Percentiles rank a stretch among this genome's conserved stretches.
These are phyloP conservation scores for Odocoileus virginianus DNA, from an alignment of 2,113 vertebrate species.

Conservation along the genomic window DNA sequence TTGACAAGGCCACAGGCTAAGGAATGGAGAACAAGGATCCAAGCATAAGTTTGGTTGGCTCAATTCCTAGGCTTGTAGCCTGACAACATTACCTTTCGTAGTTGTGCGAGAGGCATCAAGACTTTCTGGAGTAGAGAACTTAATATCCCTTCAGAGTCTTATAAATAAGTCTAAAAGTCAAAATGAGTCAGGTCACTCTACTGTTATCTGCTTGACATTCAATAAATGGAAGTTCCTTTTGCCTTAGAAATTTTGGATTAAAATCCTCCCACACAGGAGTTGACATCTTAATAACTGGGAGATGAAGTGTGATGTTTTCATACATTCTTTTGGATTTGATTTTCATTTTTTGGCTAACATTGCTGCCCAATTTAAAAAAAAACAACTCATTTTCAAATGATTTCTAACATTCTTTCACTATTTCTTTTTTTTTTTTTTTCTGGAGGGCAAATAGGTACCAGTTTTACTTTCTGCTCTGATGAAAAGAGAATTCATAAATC, in stretches of 20 bases:
- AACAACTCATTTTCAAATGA: not conserved
- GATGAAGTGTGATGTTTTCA: not conserved
- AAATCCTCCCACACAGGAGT: not conserved
- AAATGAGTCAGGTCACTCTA: not conserved
- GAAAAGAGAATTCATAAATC: slow-evolving; percentile 5
- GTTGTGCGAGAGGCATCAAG: not conserved
- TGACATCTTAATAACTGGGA: not conserved
- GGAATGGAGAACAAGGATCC: not conserved
- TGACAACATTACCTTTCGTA: not conserved
- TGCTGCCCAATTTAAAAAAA: not conserved
- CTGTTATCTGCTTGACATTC: not conserved
- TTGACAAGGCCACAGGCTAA: not conserved
- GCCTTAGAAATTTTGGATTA: not conserved
- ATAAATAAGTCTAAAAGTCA: not conserved
- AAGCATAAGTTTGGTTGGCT: not conserved
- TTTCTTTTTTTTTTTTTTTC: not conserved
- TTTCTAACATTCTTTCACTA: not conserved
- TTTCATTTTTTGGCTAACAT: not conserved
- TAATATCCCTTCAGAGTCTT: not conserved
- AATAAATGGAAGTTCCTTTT: not conserved
- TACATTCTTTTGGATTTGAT: not conserved
- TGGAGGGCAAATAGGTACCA: not conserved
- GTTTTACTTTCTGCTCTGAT: not conserved
- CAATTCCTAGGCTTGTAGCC: not conserved
- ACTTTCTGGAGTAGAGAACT: not conserved